Base-by-base conservation (phyloP, 2,888 invertebrate species). In the Acrobasis repandana region DNA sequence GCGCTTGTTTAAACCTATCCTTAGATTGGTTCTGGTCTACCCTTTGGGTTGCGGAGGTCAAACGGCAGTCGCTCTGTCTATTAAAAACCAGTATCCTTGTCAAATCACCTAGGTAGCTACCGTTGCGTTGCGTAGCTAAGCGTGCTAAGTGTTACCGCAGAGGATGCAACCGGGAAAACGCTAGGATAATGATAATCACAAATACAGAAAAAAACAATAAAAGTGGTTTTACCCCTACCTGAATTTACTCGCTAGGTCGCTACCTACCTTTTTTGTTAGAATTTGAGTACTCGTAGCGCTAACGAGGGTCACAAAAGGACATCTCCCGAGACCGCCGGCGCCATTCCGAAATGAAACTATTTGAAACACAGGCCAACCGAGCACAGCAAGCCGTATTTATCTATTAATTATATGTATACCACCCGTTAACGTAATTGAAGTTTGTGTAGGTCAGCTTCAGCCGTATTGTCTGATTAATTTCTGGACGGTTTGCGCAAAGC, bases 251-350 rank as follows among this genome's bases (percentile, higher is more conserved):
- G 48, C 28, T 59, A 61, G 52, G 65, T 18, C 33, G 48, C 28
- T 59, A 61, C 52, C 66, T 60, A 61, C 65, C 67, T 69, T 70
- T 71, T 68, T 71, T 68, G 66, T 66, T 58, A 66, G 62, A 62
- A 74, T 69, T 68, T 72, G 69, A 76, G 75, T 72, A 70, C 28
- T 6, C 28, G 68, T 69, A 70, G 72, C 73, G 65, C 73, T 74
- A 71, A 64, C 64, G 65, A 66, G 65, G 63, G 63, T 62, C 54
- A 52, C 58, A 58, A 62, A 65, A 59, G 60, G 60, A 50, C 38
- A 61, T 58, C 66, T 62, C 64, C 59, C 54, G 66, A 57, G 66
- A 60, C 43, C 43, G 34, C n/a, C 18, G 15, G 9, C 38, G 51
- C 47, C 43, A 51, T 34, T 59, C 43, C 43, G 50, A 60, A 61